These are phyloP conservation scores for Silurus asotus DNA, from an alignment of 2,113 vertebrate species.

Conservation along the genomic window DNA sequence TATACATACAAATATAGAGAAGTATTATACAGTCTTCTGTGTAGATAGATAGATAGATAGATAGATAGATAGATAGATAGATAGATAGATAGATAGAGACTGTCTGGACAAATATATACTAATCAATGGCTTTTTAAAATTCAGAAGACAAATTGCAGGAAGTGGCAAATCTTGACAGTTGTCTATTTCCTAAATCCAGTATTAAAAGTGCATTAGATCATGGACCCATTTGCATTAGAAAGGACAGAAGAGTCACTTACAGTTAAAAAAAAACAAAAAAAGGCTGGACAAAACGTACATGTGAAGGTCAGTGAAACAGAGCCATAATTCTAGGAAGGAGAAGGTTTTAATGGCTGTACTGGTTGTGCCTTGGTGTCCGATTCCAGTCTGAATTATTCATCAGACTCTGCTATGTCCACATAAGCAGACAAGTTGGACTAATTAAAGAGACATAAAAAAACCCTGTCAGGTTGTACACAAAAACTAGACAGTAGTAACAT, in stretches of 20 bases:
- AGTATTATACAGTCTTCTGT: too few species aligned
- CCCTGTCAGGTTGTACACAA: neutral
- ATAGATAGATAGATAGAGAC: neutral
- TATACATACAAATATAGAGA: too few species aligned
- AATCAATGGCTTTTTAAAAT: too few species aligned
- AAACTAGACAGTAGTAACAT: neutral
- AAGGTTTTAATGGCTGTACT: slow-evolving; percentile 35
- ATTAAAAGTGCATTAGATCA: neutral
- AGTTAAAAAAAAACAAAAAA: neutral
- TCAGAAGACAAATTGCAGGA: too few species aligned
- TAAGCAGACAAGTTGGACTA: slow-evolving; percentile 45
- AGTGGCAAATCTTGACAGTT: neutral
- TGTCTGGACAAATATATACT: neutral
- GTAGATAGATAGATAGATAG: too few species aligned
- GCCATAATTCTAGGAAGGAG: slow-evolving; percentile 45
- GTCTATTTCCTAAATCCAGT: neutral
- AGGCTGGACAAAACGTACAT: neutral
- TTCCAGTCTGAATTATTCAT: slow-evolving; percentile 69
- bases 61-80: too few species aligned
- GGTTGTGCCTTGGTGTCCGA: slow-evolving; percentile 51
- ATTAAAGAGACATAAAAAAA: slow-evolving; percentile 35
- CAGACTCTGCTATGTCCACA: slow-evolving; percentile 60
- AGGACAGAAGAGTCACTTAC: neutral
- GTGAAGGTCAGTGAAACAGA: neutral
- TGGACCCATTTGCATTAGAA: neutral